Percentiles rank a stretch among this genome's conserved stretches.
phyloP scores from a whole-genome alignment of 2,797 vertebrate genomes.

The Amblyopsis hoosieri region DNA sequence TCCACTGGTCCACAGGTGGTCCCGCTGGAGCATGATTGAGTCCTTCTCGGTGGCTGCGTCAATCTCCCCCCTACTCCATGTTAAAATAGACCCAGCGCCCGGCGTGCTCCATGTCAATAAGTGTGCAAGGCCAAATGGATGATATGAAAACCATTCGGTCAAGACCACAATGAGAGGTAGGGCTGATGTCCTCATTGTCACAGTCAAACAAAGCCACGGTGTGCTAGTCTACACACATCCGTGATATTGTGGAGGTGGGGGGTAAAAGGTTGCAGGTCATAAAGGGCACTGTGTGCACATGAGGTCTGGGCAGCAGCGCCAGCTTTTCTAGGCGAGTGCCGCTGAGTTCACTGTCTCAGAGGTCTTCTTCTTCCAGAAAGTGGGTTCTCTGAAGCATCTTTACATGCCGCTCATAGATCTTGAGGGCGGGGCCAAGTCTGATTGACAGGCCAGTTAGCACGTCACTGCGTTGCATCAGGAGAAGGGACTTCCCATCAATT shows the following conservation, averaged over 20 bases:
- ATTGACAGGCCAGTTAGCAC: constrained; percentile 91
- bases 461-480: constrained; percentile 91
- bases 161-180: constrained; percentile 74
- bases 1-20: constrained; percentile 31
- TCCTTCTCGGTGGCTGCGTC: constrained; percentile 27
- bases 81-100: constrained; percentile 21
- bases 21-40: constrained; percentile 33
- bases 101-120: constrained; percentile 16
- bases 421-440: constrained; percentile 90
- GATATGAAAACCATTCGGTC: constrained; percentile 54
- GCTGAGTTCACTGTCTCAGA: constrained; percentile 57
- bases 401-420: constrained; percentile 92
- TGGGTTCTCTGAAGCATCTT: constrained; percentile 91
- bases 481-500: constrained; percentile 90
- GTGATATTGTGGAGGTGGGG: constrained; percentile 50
- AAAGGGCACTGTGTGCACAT: constrained; percentile 57
- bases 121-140: constrained; percentile 27
- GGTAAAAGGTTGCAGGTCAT: constrained; percentile 37
- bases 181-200: constrained; percentile 67
- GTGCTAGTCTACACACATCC: constrained; percentile 32
- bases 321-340: constrained; percentile 26
- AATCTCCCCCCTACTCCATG: constrained; percentile 19
- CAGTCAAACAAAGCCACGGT: constrained; percentile 61
- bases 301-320: constrained; percentile 40
- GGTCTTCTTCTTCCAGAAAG: constrained; percentile 85